Base-by-base conservation (phyloP, 2,888 invertebrate species). In the Ormyrus labotus region DNA sequence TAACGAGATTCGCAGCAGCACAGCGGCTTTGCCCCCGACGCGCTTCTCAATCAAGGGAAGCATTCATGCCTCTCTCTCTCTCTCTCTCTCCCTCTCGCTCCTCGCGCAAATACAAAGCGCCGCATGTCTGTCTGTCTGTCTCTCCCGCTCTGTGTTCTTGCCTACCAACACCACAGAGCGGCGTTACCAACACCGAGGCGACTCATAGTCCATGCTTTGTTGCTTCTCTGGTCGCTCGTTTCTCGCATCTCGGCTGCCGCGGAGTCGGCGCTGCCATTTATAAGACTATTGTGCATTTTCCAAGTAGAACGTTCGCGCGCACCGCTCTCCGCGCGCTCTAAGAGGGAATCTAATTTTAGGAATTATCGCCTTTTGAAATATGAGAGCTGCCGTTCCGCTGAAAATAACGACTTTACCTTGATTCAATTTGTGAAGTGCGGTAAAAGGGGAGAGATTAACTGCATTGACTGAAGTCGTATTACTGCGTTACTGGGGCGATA, bases 1-100 rank as follows among this genome's bases (percentile, higher is more conserved):
- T 90, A 90, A 90, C 87, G 88, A 89, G 87, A 87, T 83, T 82
- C 83, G 64, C 82, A 34, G 34, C 47, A 60, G 53, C 60, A 48
- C 60, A 48, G 67, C 50, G 48, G 13, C 53, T 61, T 83, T 83
- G 83, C 84, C 77, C 82, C 84, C 85, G 84, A 84, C 85, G 78
- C 76, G 84, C 85, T 86, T 87, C 88, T 88, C 89, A 88, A 90
- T 90, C 90, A 89, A 89, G 87, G 87, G 78, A 83, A 85, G 86
- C 87, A 88, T 89, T 89, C 89, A 88, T 86, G 85, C 84, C 80
- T 53, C 48, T 13, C 2, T 34, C 34, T 34, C 34, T 34, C 34
- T 34, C 34, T 34, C 34, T 34, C 34, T 34, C 34, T 34, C 34
- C 19, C 50, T 34, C 19, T 65, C 51, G 11, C 34, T 61, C 63